Base-by-base conservation (phyloP, 2,113 vertebrate genomes). In the Pterocles orientalis region DNA sequence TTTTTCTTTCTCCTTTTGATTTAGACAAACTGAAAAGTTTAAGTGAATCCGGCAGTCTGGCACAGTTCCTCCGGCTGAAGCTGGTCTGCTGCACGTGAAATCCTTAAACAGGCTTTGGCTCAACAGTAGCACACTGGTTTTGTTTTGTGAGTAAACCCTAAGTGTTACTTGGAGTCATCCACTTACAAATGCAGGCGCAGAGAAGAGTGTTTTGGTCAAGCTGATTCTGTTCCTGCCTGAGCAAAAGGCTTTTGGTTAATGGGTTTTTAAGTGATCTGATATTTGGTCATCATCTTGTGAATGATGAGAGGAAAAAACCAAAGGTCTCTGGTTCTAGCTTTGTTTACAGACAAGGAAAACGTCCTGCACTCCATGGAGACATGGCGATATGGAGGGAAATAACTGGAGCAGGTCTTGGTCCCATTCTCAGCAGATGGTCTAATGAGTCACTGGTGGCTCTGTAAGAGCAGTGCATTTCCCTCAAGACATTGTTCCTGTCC, bases 131-230 rank as follows among this genome's bases (percentile, higher is more conserved):
- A 80, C 69, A 33, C 62, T 90, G 94, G 2, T 94, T 95, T 96
- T 96, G 91, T 97, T 95, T 95, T 83, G 86, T 94, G 91, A 93
- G 88, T 92, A 92, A 95, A 96, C 85, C 45, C 41, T 25, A 28
- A 92, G 93, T 95, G 95, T 87, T 91, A 72, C 91, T 95, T 87
- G 83, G 90, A 94, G 86, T 82, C 91, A 72, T 60, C 73, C 56
- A 81, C 88, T 92, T 72, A 86, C 84, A 84, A 95, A 91, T 0
- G 9, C 83, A 82, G 62, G 45, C n/a, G 0, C 81, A 85, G 69
- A 93, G 64, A 48, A 36, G 60, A 5, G 2, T 77, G 91, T 81
- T 96, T 93, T 92, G 72, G 64, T 93, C 88, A 91, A 78, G 24
- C 58, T 69, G 60, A 57, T 90, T 89, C 31, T 71, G 66, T 66